Conservation (phyloP, 2,797 vertebrate genomes). For the Prunella strophiata region DNA sequence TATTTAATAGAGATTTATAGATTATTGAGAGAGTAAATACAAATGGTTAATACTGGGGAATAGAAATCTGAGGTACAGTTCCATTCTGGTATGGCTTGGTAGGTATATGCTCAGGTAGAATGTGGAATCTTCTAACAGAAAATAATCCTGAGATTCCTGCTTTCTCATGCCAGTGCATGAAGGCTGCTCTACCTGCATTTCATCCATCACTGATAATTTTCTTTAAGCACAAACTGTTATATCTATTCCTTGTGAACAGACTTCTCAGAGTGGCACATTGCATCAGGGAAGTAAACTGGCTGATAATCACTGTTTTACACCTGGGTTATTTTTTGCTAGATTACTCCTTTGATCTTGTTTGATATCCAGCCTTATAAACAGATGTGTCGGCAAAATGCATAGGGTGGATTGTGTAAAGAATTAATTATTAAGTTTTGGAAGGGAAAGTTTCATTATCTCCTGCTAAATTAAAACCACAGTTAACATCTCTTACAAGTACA, state of each 20-base stretch:
- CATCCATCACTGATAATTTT: not conserved
- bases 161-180: not conserved
- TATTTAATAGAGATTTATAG: not conserved
- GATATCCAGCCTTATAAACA: constrained; percentile 6
- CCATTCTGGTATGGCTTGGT: not conserved
- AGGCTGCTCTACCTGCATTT: not conserved
- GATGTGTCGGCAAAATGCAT: constrained; percentile 5
- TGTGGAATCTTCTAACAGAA: not conserved
- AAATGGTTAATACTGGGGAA: not conserved
- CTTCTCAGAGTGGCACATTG: not conserved
- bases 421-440: constrained; percentile 24
- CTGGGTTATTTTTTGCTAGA: not conserved
- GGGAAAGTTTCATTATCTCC: not conserved
- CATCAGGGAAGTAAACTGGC: not conserved
- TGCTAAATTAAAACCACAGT: not conserved
- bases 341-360: not conserved
- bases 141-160: not conserved
- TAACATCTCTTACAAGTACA: not conserved
- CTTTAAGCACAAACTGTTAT: not conserved
- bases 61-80: not conserved
- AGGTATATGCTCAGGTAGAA: not conserved
- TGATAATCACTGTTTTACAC: not conserved
- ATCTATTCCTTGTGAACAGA: not conserved
- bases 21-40: not conserved
- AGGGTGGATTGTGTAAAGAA: not conserved